A percentile compares a stretch with the other conserved stretches of the same genome.
Conservation (phyloP, 2,113 vertebrate genomes). For the Chaetops frenatus region DNA sequence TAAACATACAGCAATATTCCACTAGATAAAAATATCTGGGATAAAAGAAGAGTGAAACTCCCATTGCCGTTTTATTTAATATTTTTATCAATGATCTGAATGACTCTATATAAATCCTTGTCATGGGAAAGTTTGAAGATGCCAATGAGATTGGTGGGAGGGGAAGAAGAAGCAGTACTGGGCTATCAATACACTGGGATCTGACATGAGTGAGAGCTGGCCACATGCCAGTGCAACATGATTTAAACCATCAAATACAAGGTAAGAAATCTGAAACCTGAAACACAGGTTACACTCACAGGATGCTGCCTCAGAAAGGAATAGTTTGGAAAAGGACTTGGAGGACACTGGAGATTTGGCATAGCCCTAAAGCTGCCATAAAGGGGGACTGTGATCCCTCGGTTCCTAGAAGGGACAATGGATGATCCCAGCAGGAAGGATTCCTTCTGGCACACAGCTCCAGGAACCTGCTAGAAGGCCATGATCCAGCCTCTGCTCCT, state of each 20-base stretch:
- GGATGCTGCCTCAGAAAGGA: neutral
- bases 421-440: neutral
- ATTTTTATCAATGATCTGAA: slow-evolving; percentile 7
- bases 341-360: neutral
- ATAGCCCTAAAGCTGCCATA: neutral
- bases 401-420: neutral
- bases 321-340: neutral
- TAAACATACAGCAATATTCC: neutral
- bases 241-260: neutral
- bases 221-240: neutral
- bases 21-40: neutral
- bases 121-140: neutral
- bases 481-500: neutral
- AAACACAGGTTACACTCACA: neutral
- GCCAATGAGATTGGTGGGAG: neutral
- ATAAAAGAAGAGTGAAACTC: neutral
- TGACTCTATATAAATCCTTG: neutral
- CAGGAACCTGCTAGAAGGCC: neutral
- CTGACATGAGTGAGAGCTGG: neutral
- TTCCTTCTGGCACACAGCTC: neutral
- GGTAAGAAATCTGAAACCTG: neutral
- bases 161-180: neutral
- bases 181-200: neutral
- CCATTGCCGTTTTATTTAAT: neutral
- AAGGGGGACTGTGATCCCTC: neutral